Evolutionary conservation across 1,140 invertebrate species (phyloP), one percentile per base, ranked within the genome.

Genomic region (Ectropis grisescens): DNA sequence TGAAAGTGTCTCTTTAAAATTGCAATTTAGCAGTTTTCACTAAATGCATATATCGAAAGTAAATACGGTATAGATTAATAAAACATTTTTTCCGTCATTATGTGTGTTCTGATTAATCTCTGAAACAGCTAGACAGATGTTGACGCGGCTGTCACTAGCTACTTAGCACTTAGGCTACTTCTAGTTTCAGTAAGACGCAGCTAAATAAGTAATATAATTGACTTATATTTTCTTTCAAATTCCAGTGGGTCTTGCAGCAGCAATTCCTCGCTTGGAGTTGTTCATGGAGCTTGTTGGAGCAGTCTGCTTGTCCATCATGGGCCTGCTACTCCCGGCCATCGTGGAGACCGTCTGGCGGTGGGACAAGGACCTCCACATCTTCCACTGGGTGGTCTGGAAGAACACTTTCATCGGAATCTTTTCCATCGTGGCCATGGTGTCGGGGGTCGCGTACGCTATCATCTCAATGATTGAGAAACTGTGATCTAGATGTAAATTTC

Each of bases 231-330:
- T n/a, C n/a, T n/a, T n/a, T n/a, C n/a, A n/a, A n/a, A n/a, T 82
- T 84, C 9, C 82, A 92, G 92, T 92, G 70, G 82, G 85, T 8
- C 67, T 97, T 13, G 93, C 94, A 0, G 82, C 87, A 9, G 79
- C 87, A 1, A 88, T 97, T 9, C 93, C 93, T 1, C 84, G 92
- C 38, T 76, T 98, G 36, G 94, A 94, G 36, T 83, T 94, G 0
- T 89, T 97, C 50, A 97, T 97, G 57, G 91, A 93, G 27, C 75
- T 96, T 16, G 91, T 97, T 5, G 96, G 95, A 9, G 92, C 96
- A 1, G 78, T 96, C 7, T 92, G 91, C 58, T 91, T 95, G 39
- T 93, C 93, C 5, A 87, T 92, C 24, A 84, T 97, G 36, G 94
- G 94, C 2, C 72, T 89, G 4, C 88, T 95, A 13, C 87, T 94